Conservation (phyloP, 2,797 vertebrate species). For the Podarcis siculus region DNA sequence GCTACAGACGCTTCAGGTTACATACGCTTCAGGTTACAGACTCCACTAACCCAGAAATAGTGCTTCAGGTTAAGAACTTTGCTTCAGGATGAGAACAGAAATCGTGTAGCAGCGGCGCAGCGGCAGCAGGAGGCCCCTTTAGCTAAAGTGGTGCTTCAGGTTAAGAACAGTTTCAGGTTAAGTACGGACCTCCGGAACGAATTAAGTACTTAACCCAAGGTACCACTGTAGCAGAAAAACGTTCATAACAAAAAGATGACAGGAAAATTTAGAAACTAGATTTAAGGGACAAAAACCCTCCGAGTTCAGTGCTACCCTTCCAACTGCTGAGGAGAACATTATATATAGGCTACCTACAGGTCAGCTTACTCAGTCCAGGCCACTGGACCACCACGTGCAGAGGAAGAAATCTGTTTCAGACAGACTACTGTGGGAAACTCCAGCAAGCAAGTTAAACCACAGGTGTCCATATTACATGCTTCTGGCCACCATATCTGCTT, state of each 20-base stretch:
- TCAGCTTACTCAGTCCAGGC: not conserved
- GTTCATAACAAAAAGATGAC: not conserved
- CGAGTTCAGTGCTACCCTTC: not conserved
- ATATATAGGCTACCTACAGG: not conserved
- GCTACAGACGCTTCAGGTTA: no score
- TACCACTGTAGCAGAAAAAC: not conserved
- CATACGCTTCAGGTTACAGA: no score
- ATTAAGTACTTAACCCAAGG: no score
- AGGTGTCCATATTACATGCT: no score
- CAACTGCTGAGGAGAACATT: not conserved
- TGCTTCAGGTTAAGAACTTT: no score
- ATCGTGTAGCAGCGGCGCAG: no score
- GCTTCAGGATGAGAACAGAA: no score
- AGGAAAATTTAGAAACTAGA: not conserved
- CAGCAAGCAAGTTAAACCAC: not conserved
- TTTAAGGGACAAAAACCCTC: not conserved
- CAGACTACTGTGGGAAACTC: not conserved
- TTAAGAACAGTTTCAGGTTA: no score
- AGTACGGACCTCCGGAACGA: no score
- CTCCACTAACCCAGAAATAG: no score
- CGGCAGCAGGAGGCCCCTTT: no score
- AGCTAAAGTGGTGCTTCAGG: no score
- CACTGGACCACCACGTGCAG: not conserved
- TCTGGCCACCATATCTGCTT: not conserved
- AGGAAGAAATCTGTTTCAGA: not conserved